A percentile compares a stretch with the other conserved stretches of the same genome.
phyloP scores from a whole-genome alignment of 1,140 invertebrate genomes.

The Hylyphantes graminicola region DNA sequence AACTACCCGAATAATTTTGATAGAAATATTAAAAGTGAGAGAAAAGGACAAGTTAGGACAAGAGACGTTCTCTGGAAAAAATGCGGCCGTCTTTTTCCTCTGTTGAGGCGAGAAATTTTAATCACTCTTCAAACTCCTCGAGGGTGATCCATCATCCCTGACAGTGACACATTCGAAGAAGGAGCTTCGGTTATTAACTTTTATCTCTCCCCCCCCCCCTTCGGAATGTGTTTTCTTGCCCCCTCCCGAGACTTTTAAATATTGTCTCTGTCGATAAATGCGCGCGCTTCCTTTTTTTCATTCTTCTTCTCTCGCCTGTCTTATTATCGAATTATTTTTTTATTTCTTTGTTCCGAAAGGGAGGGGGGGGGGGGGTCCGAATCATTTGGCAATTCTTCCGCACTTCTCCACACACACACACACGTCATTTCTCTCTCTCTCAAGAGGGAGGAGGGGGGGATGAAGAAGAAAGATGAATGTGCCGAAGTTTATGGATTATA shows the following conservation, averaged over 20 bases:
- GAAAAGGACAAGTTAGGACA: no score
- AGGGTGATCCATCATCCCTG: conserved; percentile 50
- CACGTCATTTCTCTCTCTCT: conserved; percentile 47
- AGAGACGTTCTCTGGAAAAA: no score
- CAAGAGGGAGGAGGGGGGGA: background rate
- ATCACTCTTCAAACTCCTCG: conserved; percentile 35
- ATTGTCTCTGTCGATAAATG: conserved; percentile 32
- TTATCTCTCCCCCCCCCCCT: background rate
- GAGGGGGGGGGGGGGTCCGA: conserved; percentile 15
- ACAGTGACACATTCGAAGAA: conserved; percentile 48
- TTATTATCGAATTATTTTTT: conserved; percentile 43
- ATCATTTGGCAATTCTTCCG: conserved; percentile 52
- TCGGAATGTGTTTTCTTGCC: conserved; percentile 25
- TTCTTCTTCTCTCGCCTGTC: conserved; percentile 25
- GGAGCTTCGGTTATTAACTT: background rate
- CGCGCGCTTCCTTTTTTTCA: background rate
- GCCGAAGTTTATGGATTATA: conserved; percentile 56
- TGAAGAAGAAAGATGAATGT: conserved; percentile 44
- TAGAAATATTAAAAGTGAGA: no score
- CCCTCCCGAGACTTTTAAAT: conserved; percentile 52
- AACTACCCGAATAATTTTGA: no score
- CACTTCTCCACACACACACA: conserved; percentile 33
- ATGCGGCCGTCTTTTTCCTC: no score
- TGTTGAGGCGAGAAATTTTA: conserved; percentile 39
- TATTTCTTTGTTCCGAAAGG: background rate